Conservation (phyloP, 1,140 invertebrate species). For the Formica exsecta region DNA sequence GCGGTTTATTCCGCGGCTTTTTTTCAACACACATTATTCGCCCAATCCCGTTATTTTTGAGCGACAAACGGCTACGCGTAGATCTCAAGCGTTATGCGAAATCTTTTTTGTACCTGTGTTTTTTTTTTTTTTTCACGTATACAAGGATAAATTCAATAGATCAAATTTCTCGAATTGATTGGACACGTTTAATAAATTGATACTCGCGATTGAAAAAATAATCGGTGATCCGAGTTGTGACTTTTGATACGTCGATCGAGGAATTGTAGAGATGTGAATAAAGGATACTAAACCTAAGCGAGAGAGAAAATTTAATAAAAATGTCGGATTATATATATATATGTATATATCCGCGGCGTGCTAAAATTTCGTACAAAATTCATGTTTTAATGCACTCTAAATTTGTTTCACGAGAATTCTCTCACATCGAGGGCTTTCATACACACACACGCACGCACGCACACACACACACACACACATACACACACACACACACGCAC, state of each 20-base stretch:
- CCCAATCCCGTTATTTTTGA: neutral
- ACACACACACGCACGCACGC: neutral
- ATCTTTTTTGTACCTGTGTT: too few species aligned
- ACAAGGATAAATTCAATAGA: neutral
- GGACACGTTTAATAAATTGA: neutral
- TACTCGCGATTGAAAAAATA: neutral
- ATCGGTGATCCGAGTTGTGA: too few species aligned
- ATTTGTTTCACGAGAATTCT: slow-evolving; percentile 41
- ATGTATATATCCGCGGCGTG: slow-evolving; percentile 20
- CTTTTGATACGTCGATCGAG: neutral
- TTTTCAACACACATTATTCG: neutral
- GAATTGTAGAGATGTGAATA: slow-evolving; percentile 22
- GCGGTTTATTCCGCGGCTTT: neutral
- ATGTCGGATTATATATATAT: slow-evolving; percentile 23
- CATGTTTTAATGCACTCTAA: slow-evolving; percentile 33
- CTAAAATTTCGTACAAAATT: slow-evolving; percentile 52
- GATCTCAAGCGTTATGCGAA: too few species aligned
- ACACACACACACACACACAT: neutral
- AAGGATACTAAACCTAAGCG: neutral
- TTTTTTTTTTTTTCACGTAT: neutral
- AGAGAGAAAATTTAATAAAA: slow-evolving; percentile 42
- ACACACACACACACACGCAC: too few species aligned
- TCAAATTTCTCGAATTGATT: neutral
- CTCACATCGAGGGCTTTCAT: neutral
- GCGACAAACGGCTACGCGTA: too few species aligned